These are phyloP conservation scores for Eudyptes chrysolophus DNA, from an alignment of 2,113 vertebrate genomes.

Conservation along the genomic window DNA sequence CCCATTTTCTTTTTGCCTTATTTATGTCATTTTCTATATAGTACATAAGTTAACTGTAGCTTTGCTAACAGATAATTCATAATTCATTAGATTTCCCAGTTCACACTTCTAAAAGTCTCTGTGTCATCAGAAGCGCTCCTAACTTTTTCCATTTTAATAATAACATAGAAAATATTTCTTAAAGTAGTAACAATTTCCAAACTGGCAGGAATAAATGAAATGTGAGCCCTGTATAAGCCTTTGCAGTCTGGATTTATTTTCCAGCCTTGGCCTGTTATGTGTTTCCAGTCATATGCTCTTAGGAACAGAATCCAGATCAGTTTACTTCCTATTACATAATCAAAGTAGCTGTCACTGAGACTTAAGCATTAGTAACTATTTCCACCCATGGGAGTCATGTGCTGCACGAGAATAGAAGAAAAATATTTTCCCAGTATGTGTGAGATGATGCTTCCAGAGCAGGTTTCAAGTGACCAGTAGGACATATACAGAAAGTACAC, in stretches of 20 bases:
- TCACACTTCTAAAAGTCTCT: background rate
- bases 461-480: background rate
- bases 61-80: background rate
- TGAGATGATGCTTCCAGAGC: background rate
- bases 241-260: background rate
- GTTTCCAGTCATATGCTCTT: slow-evolving; percentile 39
- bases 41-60: background rate
- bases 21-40: background rate
- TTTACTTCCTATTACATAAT: slow-evolving; percentile 62
- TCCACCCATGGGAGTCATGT: slow-evolving; percentile 10
- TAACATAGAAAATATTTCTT: background rate
- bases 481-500: background rate
- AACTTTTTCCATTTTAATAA: background rate
- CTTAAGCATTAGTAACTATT: slow-evolving; percentile 15
- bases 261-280: slow-evolving; percentile 19
- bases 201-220: background rate
- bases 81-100: background rate
- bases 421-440: background rate
- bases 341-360: background rate
- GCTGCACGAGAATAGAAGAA: background rate
- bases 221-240: background rate
- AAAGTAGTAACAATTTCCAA: background rate
- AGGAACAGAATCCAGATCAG: slow-evolving; percentile 33
- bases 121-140: background rate
- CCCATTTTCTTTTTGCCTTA: background rate